These are phyloP conservation scores for Drosophila bifasciata DNA, from an alignment of 1,140 invertebrate species.

Conservation along the genomic window DNA sequence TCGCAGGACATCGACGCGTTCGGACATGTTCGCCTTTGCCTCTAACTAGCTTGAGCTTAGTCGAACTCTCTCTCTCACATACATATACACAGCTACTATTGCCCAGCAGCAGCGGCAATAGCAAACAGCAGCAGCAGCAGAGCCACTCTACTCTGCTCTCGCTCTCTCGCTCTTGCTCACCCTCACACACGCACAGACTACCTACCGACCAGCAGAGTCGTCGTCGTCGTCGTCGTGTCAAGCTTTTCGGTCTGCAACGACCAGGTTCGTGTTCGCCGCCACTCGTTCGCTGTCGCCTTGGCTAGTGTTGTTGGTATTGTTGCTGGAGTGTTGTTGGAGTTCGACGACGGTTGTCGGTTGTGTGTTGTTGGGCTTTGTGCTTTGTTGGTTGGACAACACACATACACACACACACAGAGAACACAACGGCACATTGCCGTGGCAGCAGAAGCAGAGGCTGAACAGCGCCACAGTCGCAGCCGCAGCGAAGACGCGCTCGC, in stretches of 20 bases:
- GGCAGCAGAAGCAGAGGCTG: constrained; percentile 13
- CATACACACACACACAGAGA: not conserved
- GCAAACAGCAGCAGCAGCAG: constrained; percentile 26
- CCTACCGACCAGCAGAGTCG: too few species aligned
- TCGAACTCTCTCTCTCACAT: constrained; percentile 16
- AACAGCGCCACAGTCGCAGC: constrained; percentile 60
- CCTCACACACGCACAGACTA: not conserved
- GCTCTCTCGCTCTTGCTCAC: constrained; percentile 15
- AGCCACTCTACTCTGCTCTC: constrained; percentile 18
- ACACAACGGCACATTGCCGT: too few species aligned
- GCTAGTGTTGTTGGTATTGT: constrained; percentile 26
- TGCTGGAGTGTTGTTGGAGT: constrained; percentile 38
- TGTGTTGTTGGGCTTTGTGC: constrained; percentile 51
- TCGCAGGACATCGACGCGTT: constrained; percentile 83
- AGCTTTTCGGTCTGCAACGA: too few species aligned
- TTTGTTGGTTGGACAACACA: constrained; percentile 62
- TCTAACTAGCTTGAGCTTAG: constrained; percentile 28
- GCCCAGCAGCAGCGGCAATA: constrained; percentile 18
- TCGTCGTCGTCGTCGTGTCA: not conserved
- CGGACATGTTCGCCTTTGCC: constrained; percentile 63
- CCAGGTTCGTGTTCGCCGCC: too few species aligned
- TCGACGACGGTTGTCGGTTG: constrained; percentile 7
- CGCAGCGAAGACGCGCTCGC: constrained; percentile 74
- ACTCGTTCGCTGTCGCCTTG: constrained; percentile 12
- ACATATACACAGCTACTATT: constrained; percentile 4